These are phyloP conservation scores for Allacma fusca DNA, from an alignment of 2,888 invertebrate genomes.

Conservation along the genomic window DNA sequence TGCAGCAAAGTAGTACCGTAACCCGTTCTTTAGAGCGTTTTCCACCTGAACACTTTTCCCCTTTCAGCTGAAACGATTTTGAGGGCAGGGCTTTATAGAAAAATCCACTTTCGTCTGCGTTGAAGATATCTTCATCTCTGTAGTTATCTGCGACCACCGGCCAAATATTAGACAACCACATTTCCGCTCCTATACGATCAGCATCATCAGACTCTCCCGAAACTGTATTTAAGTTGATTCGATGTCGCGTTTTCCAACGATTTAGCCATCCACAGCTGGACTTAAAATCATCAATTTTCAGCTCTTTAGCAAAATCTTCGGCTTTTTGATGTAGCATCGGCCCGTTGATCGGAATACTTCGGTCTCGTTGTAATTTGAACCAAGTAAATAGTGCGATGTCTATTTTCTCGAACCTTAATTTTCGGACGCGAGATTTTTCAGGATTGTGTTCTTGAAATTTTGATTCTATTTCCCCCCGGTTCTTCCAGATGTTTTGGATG, in stretches of 20 bases:
- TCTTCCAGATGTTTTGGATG: too few species aligned
- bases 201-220: slow-evolving; percentile 21
- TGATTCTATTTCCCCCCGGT: too few species aligned
- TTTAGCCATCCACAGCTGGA: slow-evolving; percentile 14
- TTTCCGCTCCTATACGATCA: background rate
- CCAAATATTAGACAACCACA: slow-evolving; percentile 1
- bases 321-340: slow-evolving; percentile 19
- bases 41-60: slow-evolving; percentile 44
- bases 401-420: background rate
- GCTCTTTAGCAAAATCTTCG: background rate
- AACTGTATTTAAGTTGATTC: background rate
- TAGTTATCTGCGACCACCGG: slow-evolving; percentile 9
- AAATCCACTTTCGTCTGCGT: slow-evolving; percentile 46
- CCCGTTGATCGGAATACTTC: slow-evolving; percentile 10
- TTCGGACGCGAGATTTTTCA: too few species aligned
- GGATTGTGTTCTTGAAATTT: too few species aligned
- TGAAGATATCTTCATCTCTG: slow-evolving; percentile 44
- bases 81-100: slow-evolving; percentile 48
- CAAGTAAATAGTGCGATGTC: slow-evolving; percentile 6
- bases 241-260: background rate
- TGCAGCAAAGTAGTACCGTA: slow-evolving; percentile 46
- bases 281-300: background rate
- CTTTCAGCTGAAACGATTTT: slow-evolving; percentile 30
- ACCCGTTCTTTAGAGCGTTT: slow-evolving; percentile 46
- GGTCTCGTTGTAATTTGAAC: background rate